Base-by-base conservation (phyloP, 2,888 invertebrate species). In the Hirtodrosophila cameraria region DNA sequence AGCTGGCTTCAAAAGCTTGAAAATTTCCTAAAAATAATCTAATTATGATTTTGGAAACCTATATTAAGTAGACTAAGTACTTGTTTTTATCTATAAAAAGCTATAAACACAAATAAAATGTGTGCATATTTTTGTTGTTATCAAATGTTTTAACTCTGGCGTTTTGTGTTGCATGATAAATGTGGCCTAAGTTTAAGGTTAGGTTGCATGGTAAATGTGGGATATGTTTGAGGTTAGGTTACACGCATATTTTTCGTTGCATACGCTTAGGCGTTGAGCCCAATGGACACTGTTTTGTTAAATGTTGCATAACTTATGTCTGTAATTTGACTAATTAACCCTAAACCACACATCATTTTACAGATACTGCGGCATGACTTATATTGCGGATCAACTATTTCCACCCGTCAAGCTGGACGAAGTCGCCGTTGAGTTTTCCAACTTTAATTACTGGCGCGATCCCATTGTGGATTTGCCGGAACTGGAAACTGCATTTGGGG, bases 351-450 rank as follows among this genome's bases (percentile, higher is more conserved):
- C 13, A 20, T 46, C 3, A 33, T 43, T 13, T 45, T 55, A 18
- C 55, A 62, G 98, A 89, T 99, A 99, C 92, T 95, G 96, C 61
- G 96, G 96, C 91, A 96, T 99, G 95, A 96, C 96, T 70, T 96
- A 96, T 91, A 94, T 98, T 74, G 98, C 97, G 72, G 99, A 99
- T 92, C 97, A 98, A 91, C 94, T 99, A 90, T 99, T 98, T 92
- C 99, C 99, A 77, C 95, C 96, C 41, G 93, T 95, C 83, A 92
- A 92, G 86, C 93, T 92, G 82, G 93, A 93, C 87, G 92, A 93
- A 69, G 94, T 94, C 39, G 80, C 88, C 18, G 93, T 94, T 72
- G 94, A 94, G 89, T 98, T 94, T 92, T 97, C 96, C 61, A 94
- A 95, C 87, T 97, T 97, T 80, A 94, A 96, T 86, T 99, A 95